Base-by-base conservation (phyloP, 2,888 invertebrate genomes). In the Serripes groenlandicus region DNA sequence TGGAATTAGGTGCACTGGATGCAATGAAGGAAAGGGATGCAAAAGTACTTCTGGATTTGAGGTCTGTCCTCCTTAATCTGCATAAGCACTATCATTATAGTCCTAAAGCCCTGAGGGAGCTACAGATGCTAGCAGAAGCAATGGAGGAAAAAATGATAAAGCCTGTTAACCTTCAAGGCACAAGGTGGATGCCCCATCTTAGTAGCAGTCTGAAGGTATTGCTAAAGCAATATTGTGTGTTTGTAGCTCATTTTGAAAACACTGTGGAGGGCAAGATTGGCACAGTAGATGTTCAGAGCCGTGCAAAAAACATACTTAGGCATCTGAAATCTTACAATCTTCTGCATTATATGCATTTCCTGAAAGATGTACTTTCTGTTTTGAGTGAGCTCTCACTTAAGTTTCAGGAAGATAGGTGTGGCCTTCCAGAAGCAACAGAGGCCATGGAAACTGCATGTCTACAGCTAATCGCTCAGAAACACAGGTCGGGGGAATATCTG, bases 81-180 rank as follows among this genome's bases (percentile, higher is more conserved):
- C 80, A 87, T 49, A 85, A 85, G 62, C 85, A 87, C 49, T 85
- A 83, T 26, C 83, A 81, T 35, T 87, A 81, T 49, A 71, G 72
- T 75, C 30, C 87, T 11, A 87, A 85, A 37, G 85, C 83, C 21
- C 26, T 85, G n/a, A 73, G 87, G 28, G 83, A 83, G 64, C 75
- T 88, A 15, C 37, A 82, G 68, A 5, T 54, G 52, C 28, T 88
- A 21, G 76, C 85, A 21, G 85, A 83, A 2, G 70, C 83, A 4
- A 81, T 83, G 85, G 79, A 78, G 23, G 75, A 79, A 71, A 81
- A 86, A 35, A 56, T 81, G 32, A 54, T 70, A n/a, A 66, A 76
- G 37, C 88, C 83, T n/a, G 76, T 58, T 3, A 83, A 82, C 26
- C 52, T 70, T 34, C n/a, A 26, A 68, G 85, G 85, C 35, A 88